phyloP scores from a whole-genome alignment of 2,113 vertebrate species.

The Piprites chloris region DNA sequence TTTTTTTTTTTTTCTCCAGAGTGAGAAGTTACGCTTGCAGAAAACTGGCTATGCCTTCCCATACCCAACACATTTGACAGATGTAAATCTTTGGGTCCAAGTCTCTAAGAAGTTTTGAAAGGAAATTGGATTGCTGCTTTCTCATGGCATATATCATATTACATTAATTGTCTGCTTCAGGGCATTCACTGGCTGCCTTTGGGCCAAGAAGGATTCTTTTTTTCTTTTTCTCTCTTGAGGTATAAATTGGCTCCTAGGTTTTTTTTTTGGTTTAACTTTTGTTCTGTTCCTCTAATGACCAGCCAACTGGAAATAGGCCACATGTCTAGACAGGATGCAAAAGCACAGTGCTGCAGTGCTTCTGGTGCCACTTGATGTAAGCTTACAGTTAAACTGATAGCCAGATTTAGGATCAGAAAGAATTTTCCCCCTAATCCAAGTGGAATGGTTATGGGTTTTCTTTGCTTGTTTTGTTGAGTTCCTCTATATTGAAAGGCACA shows the following conservation, averaged over 20 bases:
- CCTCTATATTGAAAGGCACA: not conserved
- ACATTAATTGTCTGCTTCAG: not conserved
- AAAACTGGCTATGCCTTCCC: not conserved
- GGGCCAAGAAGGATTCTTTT: not conserved
- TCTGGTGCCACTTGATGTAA: not conserved
- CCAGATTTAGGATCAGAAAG: not conserved
- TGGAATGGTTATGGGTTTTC: not conserved
- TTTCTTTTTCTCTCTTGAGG: not conserved
- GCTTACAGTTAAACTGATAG: not conserved
- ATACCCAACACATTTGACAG: not conserved
- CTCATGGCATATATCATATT: not conserved
- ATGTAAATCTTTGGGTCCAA: not conserved
- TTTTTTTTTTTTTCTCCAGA: not conserved
- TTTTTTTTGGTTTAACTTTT: not conserved
- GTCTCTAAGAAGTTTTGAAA: not conserved
- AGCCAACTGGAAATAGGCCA: conserved; percentile 4
- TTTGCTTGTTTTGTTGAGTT: not conserved
- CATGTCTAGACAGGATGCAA: conserved; percentile 1
- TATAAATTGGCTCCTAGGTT: not conserved
- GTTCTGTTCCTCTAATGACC: not conserved
- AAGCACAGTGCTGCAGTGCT: not conserved
- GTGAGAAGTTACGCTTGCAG: not conserved
- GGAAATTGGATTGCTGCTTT: not conserved
- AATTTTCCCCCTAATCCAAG: not conserved
- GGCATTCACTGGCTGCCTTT: not conserved